These are phyloP conservation scores for Samia ricini DNA, from an alignment of 1,140 invertebrate species.

Conservation along the genomic window DNA sequence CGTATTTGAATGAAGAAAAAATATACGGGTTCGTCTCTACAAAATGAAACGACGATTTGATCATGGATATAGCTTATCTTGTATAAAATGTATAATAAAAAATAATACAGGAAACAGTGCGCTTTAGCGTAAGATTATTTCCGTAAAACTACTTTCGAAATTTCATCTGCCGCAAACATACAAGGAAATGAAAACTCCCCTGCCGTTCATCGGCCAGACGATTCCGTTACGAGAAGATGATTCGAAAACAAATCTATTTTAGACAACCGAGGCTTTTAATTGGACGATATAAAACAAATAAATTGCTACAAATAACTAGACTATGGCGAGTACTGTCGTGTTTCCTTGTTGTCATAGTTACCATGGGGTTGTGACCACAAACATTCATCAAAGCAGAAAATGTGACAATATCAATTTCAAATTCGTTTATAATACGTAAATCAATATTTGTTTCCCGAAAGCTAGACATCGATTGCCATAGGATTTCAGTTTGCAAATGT, in stretches of 20 bases:
- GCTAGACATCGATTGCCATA: no score
- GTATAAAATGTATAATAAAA: constrained; percentile 6
- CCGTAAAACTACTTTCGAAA: not conserved
- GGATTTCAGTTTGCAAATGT: no score
- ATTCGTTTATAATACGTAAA: no score
- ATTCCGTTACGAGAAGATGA: constrained; percentile 44
- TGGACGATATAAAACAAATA: constrained; percentile 39
- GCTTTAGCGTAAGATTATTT: not conserved
- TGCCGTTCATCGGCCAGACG: constrained; percentile 37
- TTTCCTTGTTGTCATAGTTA: not conserved
- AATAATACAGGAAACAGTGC: not conserved
- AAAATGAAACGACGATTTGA: no score
- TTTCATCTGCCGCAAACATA: constrained; percentile 12
- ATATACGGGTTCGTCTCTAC: no score
- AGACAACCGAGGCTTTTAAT: constrained; percentile 41
- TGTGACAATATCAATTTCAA: not conserved
- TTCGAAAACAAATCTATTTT: constrained; percentile 54
- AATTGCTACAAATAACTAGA: constrained; percentile 51
- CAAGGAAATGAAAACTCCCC: constrained; percentile 33
- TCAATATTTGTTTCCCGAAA: no score
- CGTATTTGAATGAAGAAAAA: no score
- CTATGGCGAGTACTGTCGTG: constrained; percentile 17
- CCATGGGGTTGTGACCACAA: not conserved
- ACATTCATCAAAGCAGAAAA: not conserved
- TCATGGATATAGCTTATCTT: no score